Conservation (phyloP, 2,113 vertebrate genomes). For the Neodontobutis hainanensis region DNA sequence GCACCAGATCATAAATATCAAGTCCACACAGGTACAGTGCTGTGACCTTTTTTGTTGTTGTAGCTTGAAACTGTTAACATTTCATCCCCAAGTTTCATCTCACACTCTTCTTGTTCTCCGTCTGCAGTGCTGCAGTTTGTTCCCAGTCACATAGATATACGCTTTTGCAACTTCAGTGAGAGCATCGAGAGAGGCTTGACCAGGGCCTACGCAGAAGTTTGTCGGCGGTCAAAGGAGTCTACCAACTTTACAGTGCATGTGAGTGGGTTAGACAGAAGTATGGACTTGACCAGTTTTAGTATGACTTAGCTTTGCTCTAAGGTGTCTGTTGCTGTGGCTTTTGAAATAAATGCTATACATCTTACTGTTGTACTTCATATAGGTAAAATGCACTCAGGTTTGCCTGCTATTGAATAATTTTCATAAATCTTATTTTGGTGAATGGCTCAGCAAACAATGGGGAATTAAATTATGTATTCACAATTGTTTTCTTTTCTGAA, state of each 20-base stretch:
- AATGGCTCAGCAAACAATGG: background rate
- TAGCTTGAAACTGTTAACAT: background rate
- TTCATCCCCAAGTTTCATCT: background rate
- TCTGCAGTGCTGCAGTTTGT: constrained; percentile 95
- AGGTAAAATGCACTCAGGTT: no score
- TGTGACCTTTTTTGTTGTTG: background rate
- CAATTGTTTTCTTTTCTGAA: background rate
- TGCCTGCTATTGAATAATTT: no score
- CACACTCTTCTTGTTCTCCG: background rate
- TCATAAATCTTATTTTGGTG: constrained; percentile 10
- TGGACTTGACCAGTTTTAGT: background rate
- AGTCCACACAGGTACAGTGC: constrained; percentile 88
- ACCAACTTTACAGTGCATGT: constrained; percentile 92
- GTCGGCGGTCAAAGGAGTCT: constrained; percentile 79
- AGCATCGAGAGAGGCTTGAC: constrained; percentile 88
- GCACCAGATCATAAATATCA: constrained; percentile 85
- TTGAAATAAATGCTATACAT: no score
- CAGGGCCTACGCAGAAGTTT: constrained; percentile 85
- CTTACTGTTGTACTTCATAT: no score
- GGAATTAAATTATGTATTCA: constrained; percentile 15
- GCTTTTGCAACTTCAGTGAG: constrained; percentile 91
- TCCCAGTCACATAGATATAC: constrained; percentile 84
- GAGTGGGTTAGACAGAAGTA: constrained; percentile 45
- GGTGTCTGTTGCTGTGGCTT: no score
- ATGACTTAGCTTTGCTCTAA: background rate